Base-by-base conservation (phyloP, 2,888 invertebrate genomes). In the Allacma fusca region DNA sequence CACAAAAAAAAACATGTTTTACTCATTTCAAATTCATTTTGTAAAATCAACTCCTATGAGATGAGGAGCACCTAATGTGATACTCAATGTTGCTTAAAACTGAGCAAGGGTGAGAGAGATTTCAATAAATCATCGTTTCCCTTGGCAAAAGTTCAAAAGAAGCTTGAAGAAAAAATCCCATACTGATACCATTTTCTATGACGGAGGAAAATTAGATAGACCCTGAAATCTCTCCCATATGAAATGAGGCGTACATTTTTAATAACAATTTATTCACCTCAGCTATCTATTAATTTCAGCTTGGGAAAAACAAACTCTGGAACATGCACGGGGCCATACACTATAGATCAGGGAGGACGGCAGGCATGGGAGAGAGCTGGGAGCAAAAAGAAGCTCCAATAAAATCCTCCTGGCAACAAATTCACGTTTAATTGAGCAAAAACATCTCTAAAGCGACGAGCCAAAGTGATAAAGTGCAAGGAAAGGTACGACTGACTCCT, bases 221-320 rank as follows among this genome's bases (percentile, higher is more conserved):
- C 50, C 50, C 50, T 50, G 50, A 50, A 50, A 50, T 50, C 50
- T 50, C 50, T 50, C n/a, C 19, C 16, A 4, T 50, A n/a, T 50
- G 19, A 62, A 62, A 62, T 62, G 62, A 62, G 62, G 62, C 62
- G 62, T 62, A 24, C 24, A 62, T 24, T 24, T 62, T 62, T 62
- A 62, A 62, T 62, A 62, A 62, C 62, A 62, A 62, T 62, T 62
- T 62, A 62, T 62, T 62, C 62, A 62, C 62, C 62, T 62, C 50
- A 50, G 50, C 50, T 50, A 13, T 50, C 24, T 24, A 62, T 62
- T 50, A 19, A 62, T 62, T 62, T 62, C 23, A 23, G 62, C 24
- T 12, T 50, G n/a, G 1, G 50, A 50, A 50, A 50, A 50, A 50
- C 50, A 19, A 50, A 50, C 50, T 50, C 50, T 50, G n/a, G 50